Percentiles rank a stretch among this genome's conserved stretches.
Conservation (phyloP, 1,140 invertebrate genomes). For the Zeugodacus cucurbitae region DNA sequence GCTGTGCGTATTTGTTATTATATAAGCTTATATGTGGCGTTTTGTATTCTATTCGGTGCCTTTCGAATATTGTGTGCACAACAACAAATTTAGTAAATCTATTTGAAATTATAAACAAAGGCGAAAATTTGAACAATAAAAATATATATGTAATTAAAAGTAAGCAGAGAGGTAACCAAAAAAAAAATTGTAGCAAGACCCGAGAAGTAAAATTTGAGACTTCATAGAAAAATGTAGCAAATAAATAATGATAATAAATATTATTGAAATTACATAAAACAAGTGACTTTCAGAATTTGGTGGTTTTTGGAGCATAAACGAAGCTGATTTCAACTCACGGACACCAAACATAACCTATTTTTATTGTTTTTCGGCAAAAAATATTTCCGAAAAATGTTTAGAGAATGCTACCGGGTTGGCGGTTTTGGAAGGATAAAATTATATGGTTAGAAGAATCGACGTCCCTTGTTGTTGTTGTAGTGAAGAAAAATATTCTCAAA, state of each 20-base stretch:
- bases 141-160: not conserved
- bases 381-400: too few species aligned
- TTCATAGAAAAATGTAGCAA: not conserved
- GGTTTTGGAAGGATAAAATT: too few species aligned
- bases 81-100: not conserved
- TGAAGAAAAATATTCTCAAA: too few species aligned
- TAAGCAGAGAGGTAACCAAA: not conserved
- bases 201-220: not conserved
- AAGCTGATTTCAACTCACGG: too few species aligned
- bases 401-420: too few species aligned
- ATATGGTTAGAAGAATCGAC: too few species aligned
- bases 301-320: too few species aligned
- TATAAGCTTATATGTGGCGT: too few species aligned
- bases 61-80: not conserved
- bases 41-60: not conserved
- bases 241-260: not conserved
- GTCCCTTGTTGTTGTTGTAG: too few species aligned
- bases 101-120: not conserved
- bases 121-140: not conserved
- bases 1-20: not conserved
- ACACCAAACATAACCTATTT: too few species aligned
- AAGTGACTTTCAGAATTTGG: too few species aligned
- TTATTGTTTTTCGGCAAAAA: too few species aligned
- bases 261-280: not conserved
- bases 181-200: not conserved